Conservation (phyloP, 2,888 invertebrate species). For the Diarsia dahlii region DNA sequence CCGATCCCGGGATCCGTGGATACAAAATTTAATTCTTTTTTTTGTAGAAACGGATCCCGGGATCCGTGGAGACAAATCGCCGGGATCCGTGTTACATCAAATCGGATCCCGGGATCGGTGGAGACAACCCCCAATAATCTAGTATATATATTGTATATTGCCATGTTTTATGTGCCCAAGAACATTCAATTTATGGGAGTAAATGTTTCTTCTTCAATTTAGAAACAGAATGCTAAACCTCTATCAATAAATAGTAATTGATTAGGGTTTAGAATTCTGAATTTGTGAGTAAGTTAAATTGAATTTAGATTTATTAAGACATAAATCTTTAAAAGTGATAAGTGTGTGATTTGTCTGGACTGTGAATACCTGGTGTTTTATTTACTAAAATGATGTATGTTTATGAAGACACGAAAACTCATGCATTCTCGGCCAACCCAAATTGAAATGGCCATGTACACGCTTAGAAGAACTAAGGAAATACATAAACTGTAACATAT, state of each 20-base stretch:
- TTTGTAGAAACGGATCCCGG: too few species aligned
- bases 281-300: background rate
- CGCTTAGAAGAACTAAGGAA: background rate
- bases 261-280: background rate
- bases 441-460: background rate
- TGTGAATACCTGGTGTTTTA: background rate
- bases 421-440: background rate
- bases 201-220: background rate
- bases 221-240: background rate
- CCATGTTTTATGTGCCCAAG: background rate
- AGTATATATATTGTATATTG: slow-evolving; percentile 1
- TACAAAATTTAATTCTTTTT: too few species aligned
- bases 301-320: background rate
- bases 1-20: too few species aligned
- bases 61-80: too few species aligned
- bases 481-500: background rate
- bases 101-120: too few species aligned
- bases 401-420: background rate
- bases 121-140: too few species aligned
- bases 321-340: background rate
- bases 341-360: background rate
- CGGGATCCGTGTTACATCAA: too few species aligned
- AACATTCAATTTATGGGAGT: background rate
- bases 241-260: background rate
- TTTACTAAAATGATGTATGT: background rate